Percentiles rank a stretch among this genome's conserved stretches.
Conservation (phyloP, 2,888 invertebrate species). For the Notocelia uddmanniana region DNA sequence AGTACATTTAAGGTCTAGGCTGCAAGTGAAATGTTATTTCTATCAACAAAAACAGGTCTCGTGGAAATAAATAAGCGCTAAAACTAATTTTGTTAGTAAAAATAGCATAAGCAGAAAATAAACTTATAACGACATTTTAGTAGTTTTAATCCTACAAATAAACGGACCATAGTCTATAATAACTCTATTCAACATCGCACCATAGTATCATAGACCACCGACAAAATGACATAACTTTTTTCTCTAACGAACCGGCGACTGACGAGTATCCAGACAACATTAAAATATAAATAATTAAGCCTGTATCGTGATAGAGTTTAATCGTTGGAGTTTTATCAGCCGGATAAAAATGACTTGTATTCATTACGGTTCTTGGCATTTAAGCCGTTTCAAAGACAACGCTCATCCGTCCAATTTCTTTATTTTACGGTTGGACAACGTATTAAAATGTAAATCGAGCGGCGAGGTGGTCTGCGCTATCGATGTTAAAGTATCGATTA, state of each 20-base stretch:
- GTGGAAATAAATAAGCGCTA: too few relatives aligned
- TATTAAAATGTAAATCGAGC: slow-evolving; percentile 83
- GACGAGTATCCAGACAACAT: slow-evolving; percentile 63
- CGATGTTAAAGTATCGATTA: slow-evolving; percentile 57
- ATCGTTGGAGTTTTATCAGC: slow-evolving; percentile 71
- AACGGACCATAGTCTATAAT: slow-evolving; percentile 24
- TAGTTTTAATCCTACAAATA: background rate
- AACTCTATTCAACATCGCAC: slow-evolving; percentile 54
- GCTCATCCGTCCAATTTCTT: slow-evolving; percentile 77
- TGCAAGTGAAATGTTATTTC: too few relatives aligned
- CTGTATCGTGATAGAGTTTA: slow-evolving; percentile 73
- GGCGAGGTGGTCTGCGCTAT: slow-evolving; percentile 73
- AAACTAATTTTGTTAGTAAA: background rate
- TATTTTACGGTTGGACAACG: slow-evolving; percentile 82
- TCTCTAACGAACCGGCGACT: slow-evolving; percentile 65
- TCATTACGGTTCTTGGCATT: background rate
- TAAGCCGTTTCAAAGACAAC: slow-evolving; percentile 15
- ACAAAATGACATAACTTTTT: slow-evolving; percentile 52
- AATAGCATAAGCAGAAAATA: background rate
- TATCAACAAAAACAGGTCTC: too few relatives aligned
- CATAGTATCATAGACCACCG: slow-evolving; percentile 49
- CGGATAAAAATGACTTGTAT: background rate
- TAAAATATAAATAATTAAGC: slow-evolving; percentile 76
- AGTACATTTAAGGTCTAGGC: too few relatives aligned
- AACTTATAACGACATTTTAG: background rate